Conservation (phyloP, 2,888 invertebrate species). For the Cantharis rufa region DNA sequence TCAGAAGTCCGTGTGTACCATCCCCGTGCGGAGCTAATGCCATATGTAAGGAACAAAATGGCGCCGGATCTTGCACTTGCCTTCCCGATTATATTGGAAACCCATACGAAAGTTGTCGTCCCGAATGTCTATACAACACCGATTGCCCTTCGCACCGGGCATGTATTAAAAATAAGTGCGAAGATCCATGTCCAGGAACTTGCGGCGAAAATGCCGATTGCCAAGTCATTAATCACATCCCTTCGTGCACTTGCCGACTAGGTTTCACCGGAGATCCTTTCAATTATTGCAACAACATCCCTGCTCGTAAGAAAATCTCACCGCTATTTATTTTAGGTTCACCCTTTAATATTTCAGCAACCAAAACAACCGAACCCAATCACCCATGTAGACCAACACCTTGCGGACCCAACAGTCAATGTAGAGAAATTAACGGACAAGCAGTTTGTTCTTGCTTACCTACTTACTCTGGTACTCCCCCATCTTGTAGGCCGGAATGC, state of each 20-base stretch:
- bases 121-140: constrained; percentile 68
- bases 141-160: constrained; percentile 68
- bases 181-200: constrained; percentile 70
- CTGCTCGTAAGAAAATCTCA: constrained; percentile 53
- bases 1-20: constrained; percentile 68
- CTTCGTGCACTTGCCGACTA: constrained; percentile 64
- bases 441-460: constrained; percentile 70
- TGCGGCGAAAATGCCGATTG: constrained; percentile 72
- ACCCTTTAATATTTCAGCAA: constrained; percentile 32
- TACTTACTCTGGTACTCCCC: constrained; percentile 70
- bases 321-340: constrained; percentile 8
- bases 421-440: constrained; percentile 60
- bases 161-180: constrained; percentile 69
- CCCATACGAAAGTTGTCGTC: constrained; percentile 74
- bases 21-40: constrained; percentile 71
- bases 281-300: constrained; percentile 54
- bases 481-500: constrained; percentile 73
- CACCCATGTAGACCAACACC: constrained; percentile 73
- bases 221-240: constrained; percentile 68
- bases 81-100: constrained; percentile 74
- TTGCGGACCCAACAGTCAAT: constrained; percentile 76
- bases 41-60: constrained; percentile 72
- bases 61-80: constrained; percentile 75
- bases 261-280: constrained; percentile 73
- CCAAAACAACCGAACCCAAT: constrained; percentile 47